Evolutionary conservation across 2,888 invertebrate genomes (phyloP).

Genomic region (Orthosia gracilis): DNA sequence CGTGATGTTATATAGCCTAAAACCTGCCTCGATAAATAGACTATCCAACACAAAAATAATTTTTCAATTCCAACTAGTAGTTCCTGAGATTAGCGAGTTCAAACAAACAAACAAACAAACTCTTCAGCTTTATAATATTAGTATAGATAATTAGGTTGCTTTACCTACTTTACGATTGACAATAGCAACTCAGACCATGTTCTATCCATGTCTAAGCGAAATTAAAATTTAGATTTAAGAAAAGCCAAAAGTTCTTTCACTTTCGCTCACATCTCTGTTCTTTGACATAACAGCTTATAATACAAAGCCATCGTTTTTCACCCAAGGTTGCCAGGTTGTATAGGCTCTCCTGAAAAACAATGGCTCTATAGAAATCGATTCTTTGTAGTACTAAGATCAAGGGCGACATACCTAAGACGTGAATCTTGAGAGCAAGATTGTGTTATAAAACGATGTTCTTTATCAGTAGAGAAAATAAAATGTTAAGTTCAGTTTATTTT

Average conservation of each 20-base stretch:
- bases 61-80: no score
- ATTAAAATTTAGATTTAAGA: not conserved
- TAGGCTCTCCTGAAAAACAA: conserved; percentile 78
- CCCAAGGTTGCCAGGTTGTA: conserved; percentile 73
- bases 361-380: conserved; percentile 74
- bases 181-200: no score
- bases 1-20: no score
- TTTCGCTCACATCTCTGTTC: conserved; percentile 2
- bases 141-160: no score
- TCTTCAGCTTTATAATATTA: no score
- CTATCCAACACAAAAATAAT: no score
- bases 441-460: not conserved
- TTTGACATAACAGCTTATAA: not conserved
- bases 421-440: conserved; percentile 40
- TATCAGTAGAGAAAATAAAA: not conserved
- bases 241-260: not conserved
- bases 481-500: not conserved
- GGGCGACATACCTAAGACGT: conserved; percentile 54
- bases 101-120: no score
- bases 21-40: no score
- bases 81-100: no score
- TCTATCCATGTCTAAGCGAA: no score
- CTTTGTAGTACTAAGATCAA: conserved; percentile 75
- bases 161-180: no score
- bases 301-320: conserved; percentile 64